These are phyloP conservation scores for Myotis daubentonii DNA, from an alignment of 2,797 vertebrate species.

Conservation along the genomic window DNA sequence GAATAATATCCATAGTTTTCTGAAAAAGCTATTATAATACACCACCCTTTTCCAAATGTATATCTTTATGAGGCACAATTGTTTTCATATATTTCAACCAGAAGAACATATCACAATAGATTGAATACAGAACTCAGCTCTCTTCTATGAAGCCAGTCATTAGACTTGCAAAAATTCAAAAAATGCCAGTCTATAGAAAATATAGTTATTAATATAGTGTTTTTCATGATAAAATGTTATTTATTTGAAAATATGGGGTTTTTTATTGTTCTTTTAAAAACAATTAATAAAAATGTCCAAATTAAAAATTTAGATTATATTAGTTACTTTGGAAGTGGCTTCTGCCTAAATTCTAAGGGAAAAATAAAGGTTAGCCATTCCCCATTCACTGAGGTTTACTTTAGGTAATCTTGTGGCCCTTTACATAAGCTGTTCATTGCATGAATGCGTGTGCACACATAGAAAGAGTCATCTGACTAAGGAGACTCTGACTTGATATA, in stretches of 20 bases:
- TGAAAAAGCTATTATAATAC: background rate
- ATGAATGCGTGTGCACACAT: background rate
- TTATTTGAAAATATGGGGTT: background rate
- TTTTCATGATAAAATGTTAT: conserved; percentile 18
- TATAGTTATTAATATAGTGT: background rate
- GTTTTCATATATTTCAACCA: background rate
- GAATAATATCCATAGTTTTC: background rate
- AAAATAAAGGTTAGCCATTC: background rate
- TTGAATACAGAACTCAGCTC: background rate
- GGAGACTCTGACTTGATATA: background rate
- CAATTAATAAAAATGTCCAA: background rate
- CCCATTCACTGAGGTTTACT: background rate
- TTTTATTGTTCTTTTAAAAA: background rate
- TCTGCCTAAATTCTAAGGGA: background rate
- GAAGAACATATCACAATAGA: background rate
- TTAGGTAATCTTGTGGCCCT: background rate
- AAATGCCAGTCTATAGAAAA: background rate
- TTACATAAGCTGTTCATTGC: background rate
- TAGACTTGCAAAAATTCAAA: background rate
- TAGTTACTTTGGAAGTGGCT: background rate
- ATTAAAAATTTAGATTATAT: background rate
- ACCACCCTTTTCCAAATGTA: background rate
- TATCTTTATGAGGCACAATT: background rate
- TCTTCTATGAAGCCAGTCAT: background rate
- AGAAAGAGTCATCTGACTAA: background rate